These are phyloP conservation scores for Macrosteles quadrilineatus DNA, from an alignment of 1,140 invertebrate species.

Conservation along the genomic window DNA sequence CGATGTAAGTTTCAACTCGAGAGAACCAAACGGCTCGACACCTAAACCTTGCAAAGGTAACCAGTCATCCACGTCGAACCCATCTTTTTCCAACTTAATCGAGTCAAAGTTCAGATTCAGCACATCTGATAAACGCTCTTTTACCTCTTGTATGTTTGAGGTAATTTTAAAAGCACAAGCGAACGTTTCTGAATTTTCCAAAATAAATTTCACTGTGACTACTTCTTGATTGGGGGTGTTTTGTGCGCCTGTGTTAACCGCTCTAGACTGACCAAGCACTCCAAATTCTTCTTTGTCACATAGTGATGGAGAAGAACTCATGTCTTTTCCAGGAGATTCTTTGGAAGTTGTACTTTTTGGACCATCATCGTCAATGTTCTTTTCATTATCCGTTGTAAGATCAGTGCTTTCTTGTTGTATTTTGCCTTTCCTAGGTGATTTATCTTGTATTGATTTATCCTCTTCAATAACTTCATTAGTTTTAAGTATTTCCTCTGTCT, in stretches of 20 bases:
- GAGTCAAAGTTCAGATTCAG: slow-evolving; percentile 25
- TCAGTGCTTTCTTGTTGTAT: slow-evolving; percentile 18
- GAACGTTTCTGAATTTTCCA: slow-evolving; percentile 31
- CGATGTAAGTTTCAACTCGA: slow-evolving; percentile 32
- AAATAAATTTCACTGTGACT: slow-evolving; percentile 37
- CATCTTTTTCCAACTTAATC: slow-evolving; percentile 13
- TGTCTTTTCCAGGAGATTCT: slow-evolving; percentile 9
- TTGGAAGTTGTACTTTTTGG: background rate
- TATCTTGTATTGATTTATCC: no score
- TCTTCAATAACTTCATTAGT: no score
- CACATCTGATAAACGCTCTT: slow-evolving; percentile 12
- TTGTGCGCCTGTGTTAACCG: slow-evolving; percentile 24
- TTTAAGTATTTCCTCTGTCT: no score
- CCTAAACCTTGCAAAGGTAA: slow-evolving; percentile 34
- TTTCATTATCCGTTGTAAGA: background rate
- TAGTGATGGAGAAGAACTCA: slow-evolving; percentile 1
- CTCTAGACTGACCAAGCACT: background rate
- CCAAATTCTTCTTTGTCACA: background rate
- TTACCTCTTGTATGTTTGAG: slow-evolving; percentile 23
- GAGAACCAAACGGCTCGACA: slow-evolving; percentile 34
- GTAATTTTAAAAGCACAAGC: slow-evolving; percentile 34
- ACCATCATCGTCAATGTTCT: slow-evolving; percentile 11
- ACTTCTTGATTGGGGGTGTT: slow-evolving; percentile 32
- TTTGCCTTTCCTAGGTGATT: no score
- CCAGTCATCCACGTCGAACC: slow-evolving; percentile 27